Evolutionary conservation across 2,797 vertebrate genomes (phyloP), one percentile per base, ranked within the genome.

Genomic region (Cichlasoma orientale): DNA sequence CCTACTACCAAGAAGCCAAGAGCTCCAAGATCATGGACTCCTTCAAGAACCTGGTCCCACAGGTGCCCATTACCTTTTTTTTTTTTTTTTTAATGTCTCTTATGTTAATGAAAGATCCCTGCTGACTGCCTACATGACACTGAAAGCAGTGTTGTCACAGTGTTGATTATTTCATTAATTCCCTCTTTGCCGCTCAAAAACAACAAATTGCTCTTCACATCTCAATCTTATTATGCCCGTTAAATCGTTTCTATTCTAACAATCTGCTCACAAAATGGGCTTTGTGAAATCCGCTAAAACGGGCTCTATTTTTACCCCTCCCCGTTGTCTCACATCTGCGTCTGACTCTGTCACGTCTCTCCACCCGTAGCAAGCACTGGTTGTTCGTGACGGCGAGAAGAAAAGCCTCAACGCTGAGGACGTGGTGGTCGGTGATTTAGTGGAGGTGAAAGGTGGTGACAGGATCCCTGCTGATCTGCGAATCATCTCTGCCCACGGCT

Each of bases 11-110:
- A 96, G 98, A 99, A 86, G 97, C 98, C 27, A 99, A 99, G 91
- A 99, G 98, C 92, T 99, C 98, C 25, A 98, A 97, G 93, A 99
- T 99, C 92, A 99, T 99, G 97, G 98, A 99, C 77, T 99, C 98
- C 82, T 99, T 99, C 94, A 99, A 98, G 90, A 99, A 98, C 90
- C 95, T 99, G 95, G 98, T 99, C 75, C 98, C 98, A 80, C 98
- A 99, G 97, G 97, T 98, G 80, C 25, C 5, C 7, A 13, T 57
- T 14, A 1, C 6, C 66, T 14, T 66, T 68, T n/a, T 4, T 16
- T 56, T 14, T 7, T 38, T 58, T 50, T 47, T 47, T 33, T 4
- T 10, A 11, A 38, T 2, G 1, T 6, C 13, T 66, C 14, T 11
- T 31, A 8, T 29, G 7, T 27, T 50, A 50, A 29, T 50, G 6